Evolutionary conservation across 2,113 vertebrate species (phyloP), one percentile per base, ranked within the genome.

Genomic region (Saimiri boliviensis): DNA sequence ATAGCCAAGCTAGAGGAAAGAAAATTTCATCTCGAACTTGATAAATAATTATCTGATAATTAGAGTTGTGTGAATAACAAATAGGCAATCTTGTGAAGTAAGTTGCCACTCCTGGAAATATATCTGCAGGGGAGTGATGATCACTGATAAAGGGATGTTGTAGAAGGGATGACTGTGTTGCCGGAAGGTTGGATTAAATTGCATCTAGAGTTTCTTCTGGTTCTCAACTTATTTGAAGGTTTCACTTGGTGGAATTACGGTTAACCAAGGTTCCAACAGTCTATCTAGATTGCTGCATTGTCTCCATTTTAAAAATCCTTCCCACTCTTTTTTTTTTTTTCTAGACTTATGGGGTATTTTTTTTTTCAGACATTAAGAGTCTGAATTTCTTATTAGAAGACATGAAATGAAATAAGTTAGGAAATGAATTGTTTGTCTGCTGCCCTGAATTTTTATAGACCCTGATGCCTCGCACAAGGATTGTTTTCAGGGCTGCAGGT

Each of bases 401-500:
- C 37, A 84, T 54, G 35, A 30, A 58, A 40, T 35, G 45, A 87
- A 91, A 71, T 76, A 70, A 84, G n/a, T 88, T 93, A 77, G 47
- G 49, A 91, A 95, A 93, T 54, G 42, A 93, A 89, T 71, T 0
- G 3, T 88, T 82, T 85, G 35, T 85, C 9, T 73, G 45, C n/a
- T 91, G 13, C 2, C 3, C n/a, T 79, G 17, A 91, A 81, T 94
- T 88, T 94, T 89, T 97, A 93, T 66, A 91, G 45, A 52, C 6
- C 3, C 10, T 86, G 73, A 73, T 89, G n/a, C 13, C 76, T 79
- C 40, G 11, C 14, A 52, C 56, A 63, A 91, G 27, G 35, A 82
- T 94, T 91, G 40, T 68, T 96, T 97, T 86, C 54, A 85, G 87
- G 17, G 56, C 42, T 56, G 25, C 37, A 83, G 60, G 80, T 86